Base-by-base conservation (phyloP, 1,140 invertebrate species). In the Diabrotica virgifera region DNA sequence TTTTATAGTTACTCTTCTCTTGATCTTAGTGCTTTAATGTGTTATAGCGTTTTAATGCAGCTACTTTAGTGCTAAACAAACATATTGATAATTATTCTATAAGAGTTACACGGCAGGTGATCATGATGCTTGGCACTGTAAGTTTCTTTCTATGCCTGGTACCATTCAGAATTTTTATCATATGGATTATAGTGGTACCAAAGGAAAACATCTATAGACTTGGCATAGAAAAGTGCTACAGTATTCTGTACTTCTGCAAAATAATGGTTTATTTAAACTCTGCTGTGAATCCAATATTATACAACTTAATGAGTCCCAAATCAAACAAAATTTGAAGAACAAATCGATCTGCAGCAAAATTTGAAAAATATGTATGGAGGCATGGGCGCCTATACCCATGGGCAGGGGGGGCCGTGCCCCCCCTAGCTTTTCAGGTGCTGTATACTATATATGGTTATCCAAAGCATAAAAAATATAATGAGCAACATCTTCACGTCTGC, bases 201-300 rank as follows among this genome's bases (percentile, higher is more conserved):
- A 78, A 82, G 6, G 85, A 88, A 57, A 77, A 81, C 11, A 80
- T 89, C 35, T 78, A 82, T 11, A 78, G 82, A 52, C 77, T 90
- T 4, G 89, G 88, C 52, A 82, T 87, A 12, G 88, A 93, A 68
- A 85, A 83, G 8, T 95, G 89, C 80, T 91, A 90, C 76, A 89
- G 87, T 67, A 80, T 95, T 5, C 76, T 95, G 0, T 93, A 91
- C 74, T 91, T 94, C 74, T 89, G 88, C 62, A 84, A 92, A 66
- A 87, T 93, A n/a, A 90, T 95, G 88, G 80, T 90, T 50, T 94
- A 94, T 75, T 81, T 94, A 59, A 94, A 95, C 75, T 93, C 90
- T 0, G 90, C 90, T 6, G 81, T 93, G 51, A 93, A 94, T 80
- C 92, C 92, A 0, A 89, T 93, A 63, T 77, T 93, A 2, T 93